Percentiles rank a stretch among this genome's conserved stretches.
phyloP scores from a whole-genome alignment of 1,140 invertebrate species.

The Augochlora pura region DNA sequence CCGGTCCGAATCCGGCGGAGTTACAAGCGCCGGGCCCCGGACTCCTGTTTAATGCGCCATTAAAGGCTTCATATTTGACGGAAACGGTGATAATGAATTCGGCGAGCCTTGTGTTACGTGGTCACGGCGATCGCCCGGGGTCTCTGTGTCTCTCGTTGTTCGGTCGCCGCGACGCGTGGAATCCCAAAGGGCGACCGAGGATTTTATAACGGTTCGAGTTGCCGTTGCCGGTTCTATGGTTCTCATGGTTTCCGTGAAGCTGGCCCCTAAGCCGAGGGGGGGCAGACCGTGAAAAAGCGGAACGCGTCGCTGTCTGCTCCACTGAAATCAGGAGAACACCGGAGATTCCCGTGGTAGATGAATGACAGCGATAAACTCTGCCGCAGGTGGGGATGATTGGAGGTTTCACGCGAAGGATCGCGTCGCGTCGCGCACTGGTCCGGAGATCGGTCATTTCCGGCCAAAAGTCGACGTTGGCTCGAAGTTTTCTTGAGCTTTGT shows the following conservation, averaged over 20 bases:
- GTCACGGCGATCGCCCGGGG: too few species aligned
- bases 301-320: constrained; percentile 7
- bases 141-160: not conserved
- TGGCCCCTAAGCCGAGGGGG: not conserved
- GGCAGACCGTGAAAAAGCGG: not conserved
- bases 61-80: not conserved
- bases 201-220: constrained; percentile 25
- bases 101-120: not conserved
- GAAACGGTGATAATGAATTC: not conserved
- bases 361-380: constrained; percentile 29
- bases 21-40: not conserved
- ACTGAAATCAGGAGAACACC: constrained; percentile 22
- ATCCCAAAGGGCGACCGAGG: not conserved
- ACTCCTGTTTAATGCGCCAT: not conserved
- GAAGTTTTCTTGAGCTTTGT: too few species aligned
- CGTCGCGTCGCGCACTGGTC: not conserved
- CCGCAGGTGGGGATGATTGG: constrained; percentile 24
- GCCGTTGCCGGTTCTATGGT: not conserved
- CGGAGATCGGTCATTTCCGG: too few species aligned
- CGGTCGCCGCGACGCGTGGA: not conserved
- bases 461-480: too few species aligned
- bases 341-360: constrained; percentile 24
- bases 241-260: constrained; percentile 12
- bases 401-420: constrained; percentile 17
- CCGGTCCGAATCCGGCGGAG: not conserved